A percentile compares a stretch with the other conserved stretches of the same genome.
phyloP scores from a whole-genome alignment of 1,140 invertebrate species.

The Halictus rubicundus region DNA sequence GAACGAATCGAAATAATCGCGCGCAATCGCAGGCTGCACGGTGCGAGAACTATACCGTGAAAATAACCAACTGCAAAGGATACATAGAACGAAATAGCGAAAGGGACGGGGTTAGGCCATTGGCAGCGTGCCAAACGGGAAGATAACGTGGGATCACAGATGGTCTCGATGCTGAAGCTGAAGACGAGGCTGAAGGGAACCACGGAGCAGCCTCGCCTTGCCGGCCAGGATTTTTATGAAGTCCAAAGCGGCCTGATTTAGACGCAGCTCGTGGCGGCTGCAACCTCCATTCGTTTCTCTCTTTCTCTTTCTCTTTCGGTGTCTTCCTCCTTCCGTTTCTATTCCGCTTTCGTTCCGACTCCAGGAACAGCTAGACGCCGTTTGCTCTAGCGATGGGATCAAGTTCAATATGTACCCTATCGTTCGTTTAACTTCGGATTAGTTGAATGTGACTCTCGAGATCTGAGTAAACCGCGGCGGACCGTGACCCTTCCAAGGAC shows the following conservation, averaged over 20 bases:
- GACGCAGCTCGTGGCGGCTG: constrained; percentile 39
- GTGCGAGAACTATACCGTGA: constrained; percentile 35
- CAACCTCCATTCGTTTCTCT: not conserved
- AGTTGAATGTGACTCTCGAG: too few species aligned
- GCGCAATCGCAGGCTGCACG: constrained; percentile 32
- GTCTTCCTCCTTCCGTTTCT: too few species aligned
- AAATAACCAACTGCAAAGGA: constrained; percentile 61
- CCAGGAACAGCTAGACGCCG: constrained; percentile 13
- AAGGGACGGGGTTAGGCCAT: constrained; percentile 51
- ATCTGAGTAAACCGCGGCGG: too few species aligned
- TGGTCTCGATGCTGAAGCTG: constrained; percentile 32
- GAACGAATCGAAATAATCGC: constrained; percentile 54
- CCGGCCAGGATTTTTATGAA: constrained; percentile 48
- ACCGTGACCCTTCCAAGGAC: too few species aligned
- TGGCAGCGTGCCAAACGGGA: constrained; percentile 62
- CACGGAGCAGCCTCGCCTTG: constrained; percentile 2
- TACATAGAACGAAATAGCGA: constrained; percentile 60
- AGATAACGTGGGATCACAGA: constrained; percentile 60
- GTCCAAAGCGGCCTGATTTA: constrained; percentile 58
- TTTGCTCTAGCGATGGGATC: not conserved
- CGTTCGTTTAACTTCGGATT: not conserved
- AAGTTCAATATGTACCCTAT: not conserved
- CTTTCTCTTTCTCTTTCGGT: too few species aligned
- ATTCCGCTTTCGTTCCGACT: not conserved
- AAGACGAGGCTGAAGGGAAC: not conserved